Base-by-base conservation (phyloP, 2,888 invertebrate genomes). In the Epirrhoe alternata region DNA sequence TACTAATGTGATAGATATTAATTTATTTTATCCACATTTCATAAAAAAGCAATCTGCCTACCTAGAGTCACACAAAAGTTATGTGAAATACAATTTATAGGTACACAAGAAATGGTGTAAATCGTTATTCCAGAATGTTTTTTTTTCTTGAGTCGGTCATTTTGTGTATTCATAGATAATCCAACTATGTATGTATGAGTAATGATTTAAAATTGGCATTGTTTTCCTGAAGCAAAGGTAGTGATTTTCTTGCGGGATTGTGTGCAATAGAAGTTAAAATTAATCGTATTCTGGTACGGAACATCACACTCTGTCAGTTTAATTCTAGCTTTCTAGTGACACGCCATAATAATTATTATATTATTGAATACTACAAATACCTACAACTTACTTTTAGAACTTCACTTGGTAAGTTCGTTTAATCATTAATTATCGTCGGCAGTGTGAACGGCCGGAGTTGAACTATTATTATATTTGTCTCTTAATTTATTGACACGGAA, bases 161-260 rank as follows among this genome's bases (percentile, higher is more conserved):
- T 47, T 16, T 47, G 14, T 47, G 47, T 47, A 47, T 16, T 45
- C 14, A 45, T 45, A 14, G 31, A 52, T 62, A 17, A 17, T 57
- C 17, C 30, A 45, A 56, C 56, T 24, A 68, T 72, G 74, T 70
- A 69, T n/a, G n/a, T n/a, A 66, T 56, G 49, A 59, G 45, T 51
- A 30, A 51, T 56, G 38, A n/a, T 52, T 86, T 89, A 92, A 92
- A 92, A 92, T 92, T 92, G 90, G 91, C 92, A 92, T 92, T 92
- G 74, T 92, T 92, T 92, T 92, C 92, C 92, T 86, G 77, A 91
- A 90, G 91, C 90, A 80, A 87, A 87, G 87, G 86, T 77, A 75
- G 92, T 92, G 92, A 92, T 78, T 84, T 87, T 87, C 87, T 90
- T 87, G 88, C 89, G 84, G 88, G 90, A 86, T 81, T 80, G 74